Base-by-base conservation (phyloP, 2,797 vertebrate genomes). In the Tarsius wallacei region DNA sequence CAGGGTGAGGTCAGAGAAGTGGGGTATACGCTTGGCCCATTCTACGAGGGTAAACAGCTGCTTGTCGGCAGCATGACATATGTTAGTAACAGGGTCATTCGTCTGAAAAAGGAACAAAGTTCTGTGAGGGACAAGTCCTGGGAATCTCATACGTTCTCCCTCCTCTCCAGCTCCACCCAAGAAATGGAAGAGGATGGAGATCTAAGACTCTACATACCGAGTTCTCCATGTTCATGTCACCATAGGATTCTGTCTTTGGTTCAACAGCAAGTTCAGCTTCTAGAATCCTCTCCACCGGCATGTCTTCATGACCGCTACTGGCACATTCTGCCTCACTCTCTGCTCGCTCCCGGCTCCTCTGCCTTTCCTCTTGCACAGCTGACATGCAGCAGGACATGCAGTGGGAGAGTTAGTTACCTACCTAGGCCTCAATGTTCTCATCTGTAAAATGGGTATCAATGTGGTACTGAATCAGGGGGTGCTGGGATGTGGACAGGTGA, bases 301-400 rank as follows among this genome's bases (percentile, higher is more conserved):
- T 99, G 55, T 99, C 99, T 93, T 99, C 99, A 0, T 99, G 99
- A 95, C 99, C 99, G 1, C 97, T 98, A 93, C 98, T 99, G 0
- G 99, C 99, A 3, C 99, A 99, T 86, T 99, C 99, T 0, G 99
- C 99, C 96, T 99, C 99, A 0, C 97, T 99, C 97, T 99, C 99
- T 0, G 99, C 99, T 33, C 99, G 99, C 97, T 99, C 99, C 95
- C 99, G 99, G 98, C 99, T 99, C 90, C 99, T 99, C 99, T 99
- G 99, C 95, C 99, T 99, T 98, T 99, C 99, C 90, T 99, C 99
- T 97, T 99, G 99, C 87, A 99, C 99, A 42, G 99, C 99, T 99
- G 98, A 15, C 42, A 87, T 2, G 87, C 81, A 81, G 86, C 90
- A 81, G 61, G 2, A 17, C 0, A 0, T 1, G 26, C 61, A 61